Evolutionary conservation across 1,140 invertebrate genomes (phyloP).

Genomic region (Antheraea pernyi): DNA sequence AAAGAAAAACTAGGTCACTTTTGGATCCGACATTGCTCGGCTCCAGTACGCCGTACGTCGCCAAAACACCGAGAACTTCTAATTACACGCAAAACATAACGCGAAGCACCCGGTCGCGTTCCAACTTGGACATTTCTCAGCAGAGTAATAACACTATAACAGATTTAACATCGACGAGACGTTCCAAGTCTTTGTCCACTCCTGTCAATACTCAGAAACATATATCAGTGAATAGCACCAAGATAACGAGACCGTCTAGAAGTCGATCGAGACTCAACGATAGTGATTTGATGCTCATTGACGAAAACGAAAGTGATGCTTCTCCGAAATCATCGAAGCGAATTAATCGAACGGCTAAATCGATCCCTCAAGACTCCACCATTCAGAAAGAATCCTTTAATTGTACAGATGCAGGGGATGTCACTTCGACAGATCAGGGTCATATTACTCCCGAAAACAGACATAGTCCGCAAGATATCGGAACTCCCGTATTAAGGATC

Average conservation of each 20-base stretch:
- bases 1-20: conserved; percentile 32
- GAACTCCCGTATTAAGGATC: conserved; percentile 57
- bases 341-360: conserved; percentile 20
- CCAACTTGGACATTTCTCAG: neutral
- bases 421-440: conserved; percentile 27
- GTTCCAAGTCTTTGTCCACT: conserved; percentile 32
- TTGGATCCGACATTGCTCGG: conserved; percentile 31
- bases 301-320: conserved; percentile 34
- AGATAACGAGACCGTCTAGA: conserved; percentile 31
- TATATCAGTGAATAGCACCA: conserved; percentile 31
- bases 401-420: neutral
- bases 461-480: conserved; percentile 43
- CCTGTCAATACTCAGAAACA: conserved; percentile 31
- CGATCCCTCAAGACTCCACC: neutral
- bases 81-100: conserved; percentile 1
- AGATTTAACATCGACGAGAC: conserved; percentile 13
- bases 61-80: conserved; percentile 2
- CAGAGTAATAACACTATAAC: neutral
- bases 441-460: conserved; percentile 50
- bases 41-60: conserved; percentile 51
- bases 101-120: conserved; percentile 8
- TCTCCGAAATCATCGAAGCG: conserved; percentile 45
- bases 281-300: conserved; percentile 40
- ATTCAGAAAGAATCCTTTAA: neutral
- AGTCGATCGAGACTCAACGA: conserved; percentile 49